Evolutionary conservation across 2,113 vertebrate genomes (phyloP), one percentile per base, ranked within the genome.

Genomic region (Mesoclemmys tuberculata): DNA sequence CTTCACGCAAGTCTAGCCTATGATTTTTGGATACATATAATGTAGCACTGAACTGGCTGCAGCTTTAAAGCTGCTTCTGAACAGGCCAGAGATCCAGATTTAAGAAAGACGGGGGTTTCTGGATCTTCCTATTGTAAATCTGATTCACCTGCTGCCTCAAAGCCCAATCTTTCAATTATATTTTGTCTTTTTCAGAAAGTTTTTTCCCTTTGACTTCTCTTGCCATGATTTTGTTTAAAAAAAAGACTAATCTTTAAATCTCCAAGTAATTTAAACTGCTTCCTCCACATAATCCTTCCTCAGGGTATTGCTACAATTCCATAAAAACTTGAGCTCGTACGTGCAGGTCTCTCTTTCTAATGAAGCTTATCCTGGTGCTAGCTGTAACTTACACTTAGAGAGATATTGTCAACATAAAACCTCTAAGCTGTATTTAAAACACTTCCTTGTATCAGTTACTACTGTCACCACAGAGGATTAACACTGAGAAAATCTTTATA

Each of bases 71-170:
- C 41, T 83, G 21, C 83, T 91, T 83, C 80, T 48, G 79, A 89
- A 83, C 3, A 68, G 84, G 11, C n/a, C 51, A 82, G 29, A 52
- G 31, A 94, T 90, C 75, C 88, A 89, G 52, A 88, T 1, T 80
- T 82, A 88, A 82, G 55, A 83, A 52, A 87, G 71, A 29, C 49
- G 46, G 31, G 24, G 19, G 84, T 41, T 77, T 84, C 61, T 80
- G 81, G 55, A 79, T 92, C 84, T 94, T 94, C 29, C 81, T 35
- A 93, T 44, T 84, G 27, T 41, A 90, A 92, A 93, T 56, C 64
- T 90, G 55, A 92, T 64, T 87, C 81, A 96, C 27, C 52, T 93
- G 84, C 93, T 96, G 82, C 61, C 88, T 92, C 55, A 74, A 96
- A 96, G 22, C 54, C 31, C 89, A 89, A 87, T 79, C 68, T 94